phyloP scores from a whole-genome alignment of 2,113 vertebrate genomes.

The Petaurus breviceps region DNA sequence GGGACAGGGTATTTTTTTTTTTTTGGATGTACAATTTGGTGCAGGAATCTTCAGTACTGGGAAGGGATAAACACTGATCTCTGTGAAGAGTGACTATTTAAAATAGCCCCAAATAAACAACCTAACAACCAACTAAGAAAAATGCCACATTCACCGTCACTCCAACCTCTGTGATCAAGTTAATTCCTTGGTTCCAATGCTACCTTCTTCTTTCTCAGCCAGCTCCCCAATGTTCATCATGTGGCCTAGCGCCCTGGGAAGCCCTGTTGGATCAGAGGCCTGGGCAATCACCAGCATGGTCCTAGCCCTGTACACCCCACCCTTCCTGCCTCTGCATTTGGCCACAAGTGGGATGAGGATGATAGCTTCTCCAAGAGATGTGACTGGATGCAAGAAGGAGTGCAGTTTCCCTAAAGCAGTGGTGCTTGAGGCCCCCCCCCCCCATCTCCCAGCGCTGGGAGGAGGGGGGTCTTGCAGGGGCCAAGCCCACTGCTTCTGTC shows the following conservation, averaged over 20 bases:
- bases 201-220: not conserved
- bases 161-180: not conserved
- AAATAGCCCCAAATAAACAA: not conserved
- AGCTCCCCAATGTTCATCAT: not conserved
- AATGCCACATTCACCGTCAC: accelerated
- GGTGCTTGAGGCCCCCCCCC: not conserved
- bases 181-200: not conserved
- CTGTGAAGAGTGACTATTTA: not conserved
- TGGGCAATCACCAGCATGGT: not conserved
- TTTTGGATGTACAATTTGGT: slow-evolving; percentile 19
- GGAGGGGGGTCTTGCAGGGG: slow-evolving; percentile 19
- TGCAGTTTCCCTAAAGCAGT: slow-evolving; percentile 3
- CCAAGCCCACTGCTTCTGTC: not conserved
- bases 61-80: not conserved
- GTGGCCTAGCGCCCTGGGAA: not conserved
- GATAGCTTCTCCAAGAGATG: not conserved
- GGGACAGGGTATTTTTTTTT: not conserved
- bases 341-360: not conserved
- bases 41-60: not conserved
- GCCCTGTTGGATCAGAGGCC: not conserved
- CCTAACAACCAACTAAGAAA: not conserved
- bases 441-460: not conserved
- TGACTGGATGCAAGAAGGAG: not conserved
- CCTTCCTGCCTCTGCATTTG: not conserved
- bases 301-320: not conserved